Percentiles rank a stretch among this genome's conserved stretches.
Evolutionary conservation across 2,888 invertebrate genomes (phyloP).

Genomic region (Eristalis tenax): DNA sequence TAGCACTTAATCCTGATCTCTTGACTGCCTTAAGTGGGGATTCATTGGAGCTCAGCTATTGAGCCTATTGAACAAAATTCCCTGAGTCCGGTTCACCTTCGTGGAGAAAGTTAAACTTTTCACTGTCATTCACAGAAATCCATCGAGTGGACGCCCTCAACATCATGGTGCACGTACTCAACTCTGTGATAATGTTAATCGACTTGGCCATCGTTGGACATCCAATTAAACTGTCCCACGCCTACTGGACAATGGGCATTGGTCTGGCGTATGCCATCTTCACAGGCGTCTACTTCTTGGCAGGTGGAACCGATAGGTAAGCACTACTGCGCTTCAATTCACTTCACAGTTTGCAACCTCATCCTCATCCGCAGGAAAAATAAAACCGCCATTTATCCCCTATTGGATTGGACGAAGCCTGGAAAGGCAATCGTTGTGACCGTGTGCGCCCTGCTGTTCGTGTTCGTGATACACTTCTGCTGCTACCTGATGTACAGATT

Average conservation of each 20-base stretch:
- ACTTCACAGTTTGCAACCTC: not conserved
- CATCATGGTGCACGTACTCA: conserved; percentile 83
- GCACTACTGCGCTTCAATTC: conserved; percentile 72
- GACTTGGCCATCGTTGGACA: conserved; percentile 88
- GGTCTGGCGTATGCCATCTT: conserved; percentile 86
- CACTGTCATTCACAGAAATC: conserved; percentile 75
- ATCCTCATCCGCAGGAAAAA: conserved; percentile 82
- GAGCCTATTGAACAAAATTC: not conserved
- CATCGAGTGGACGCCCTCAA: conserved; percentile 81
- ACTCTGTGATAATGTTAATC: conserved; percentile 87
- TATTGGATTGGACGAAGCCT: conserved; percentile 89
- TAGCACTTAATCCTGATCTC: not conserved
- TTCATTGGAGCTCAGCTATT: too few species aligned
- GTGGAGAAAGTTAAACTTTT: not conserved
- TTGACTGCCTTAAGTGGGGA: not conserved
- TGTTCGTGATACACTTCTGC: conserved; percentile 84
- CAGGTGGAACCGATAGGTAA: conserved; percentile 87
- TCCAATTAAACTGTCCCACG: conserved; percentile 84
- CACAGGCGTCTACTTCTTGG: conserved; percentile 86
- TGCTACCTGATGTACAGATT: conserved; percentile 83
- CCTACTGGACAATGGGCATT: conserved; percentile 84
- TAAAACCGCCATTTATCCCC: conserved; percentile 86
- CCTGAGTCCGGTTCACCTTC: not conserved
- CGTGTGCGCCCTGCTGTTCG: conserved; percentile 83
- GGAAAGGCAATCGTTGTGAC: conserved; percentile 83